Evolutionary conservation across 2,888 invertebrate genomes (phyloP), one percentile per base, ranked within the genome.

Genomic region (Drosophila anceps): DNA sequence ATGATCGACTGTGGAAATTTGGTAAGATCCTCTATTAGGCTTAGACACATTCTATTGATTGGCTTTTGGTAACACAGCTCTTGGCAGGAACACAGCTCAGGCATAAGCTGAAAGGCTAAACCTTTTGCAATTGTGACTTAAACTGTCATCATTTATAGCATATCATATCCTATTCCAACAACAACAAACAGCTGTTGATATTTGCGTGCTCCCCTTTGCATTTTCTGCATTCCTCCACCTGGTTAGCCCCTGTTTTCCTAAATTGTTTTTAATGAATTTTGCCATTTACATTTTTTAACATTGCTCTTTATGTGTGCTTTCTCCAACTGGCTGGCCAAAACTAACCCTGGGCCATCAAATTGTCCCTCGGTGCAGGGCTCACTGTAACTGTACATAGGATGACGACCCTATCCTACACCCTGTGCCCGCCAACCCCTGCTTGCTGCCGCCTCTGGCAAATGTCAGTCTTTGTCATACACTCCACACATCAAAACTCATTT

Each of bases 401-500:
- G 53, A 53, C 37, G 53, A 53, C 53, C 53, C 53, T 35, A 15
- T 12, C 0, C 10, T 10, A 20, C 9, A 1, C 43, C 12, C n/a
- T 4, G 1, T 10, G 31, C n/a, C 27, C 1, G 1, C 7, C 43
- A 6, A 43, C 50, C 50, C 24, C 39, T 7, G 8, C 18, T 5
- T 9, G 24, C 58, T 54, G 48, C 61, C 69, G 66, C 69, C 72
- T 39, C 64, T 39, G 78, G 82, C 60, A 54, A 81, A 55, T 63
- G 57, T 54, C 65, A 70, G 66, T 46, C 51, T 54, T 71, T 69
- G 69, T 71, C 53, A 59, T 27, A 57, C 31, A 63, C 44, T 72
- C 54, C 50, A 62, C 55, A 73, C 78, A 81, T 86, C 79, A 88
- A 79, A 86, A 88, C 89, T 83, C 89, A 86, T 89, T 87, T 90